Evolutionary conservation across 2,113 vertebrate species (phyloP).

Genomic region (Lynx canadensis): DNA sequence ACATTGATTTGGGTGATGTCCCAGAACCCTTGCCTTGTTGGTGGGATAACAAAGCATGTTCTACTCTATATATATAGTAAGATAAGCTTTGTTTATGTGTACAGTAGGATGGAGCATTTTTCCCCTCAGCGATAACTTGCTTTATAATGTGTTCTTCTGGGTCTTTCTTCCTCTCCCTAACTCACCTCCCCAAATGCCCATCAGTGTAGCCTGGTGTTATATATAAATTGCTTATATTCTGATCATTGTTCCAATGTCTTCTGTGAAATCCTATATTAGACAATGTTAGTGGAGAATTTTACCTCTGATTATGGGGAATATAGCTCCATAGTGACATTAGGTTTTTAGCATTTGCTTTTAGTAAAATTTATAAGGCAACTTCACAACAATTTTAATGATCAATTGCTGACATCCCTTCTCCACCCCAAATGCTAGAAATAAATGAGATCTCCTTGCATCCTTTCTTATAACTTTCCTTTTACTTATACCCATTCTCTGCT

Average conservation of each 20-base stretch:
- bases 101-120: not conserved
- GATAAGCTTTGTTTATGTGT: not conserved
- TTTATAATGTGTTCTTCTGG: not conserved
- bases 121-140: not conserved
- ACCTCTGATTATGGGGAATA: not conserved
- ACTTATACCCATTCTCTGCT: not conserved
- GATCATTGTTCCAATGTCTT: not conserved
- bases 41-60: not conserved
- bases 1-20: not conserved
- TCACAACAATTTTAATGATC: not conserved
- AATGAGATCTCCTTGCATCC: not conserved
- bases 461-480: not conserved
- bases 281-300: not conserved
- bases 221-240: not conserved
- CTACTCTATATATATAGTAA: not conserved
- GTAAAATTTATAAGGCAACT: not conserved
- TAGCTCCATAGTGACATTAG: not conserved
- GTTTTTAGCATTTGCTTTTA: not conserved
- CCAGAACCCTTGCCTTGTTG: not conserved
- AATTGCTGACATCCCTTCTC: not conserved
- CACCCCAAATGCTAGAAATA: not conserved
- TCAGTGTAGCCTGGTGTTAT: not conserved
- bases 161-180: not conserved
- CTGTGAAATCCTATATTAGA: not conserved
- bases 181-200: not conserved